Evolutionary conservation across 2,113 vertebrate species (phyloP), one percentile per base, ranked within the genome.

Genomic region (Rostratula benghalensis): DNA sequence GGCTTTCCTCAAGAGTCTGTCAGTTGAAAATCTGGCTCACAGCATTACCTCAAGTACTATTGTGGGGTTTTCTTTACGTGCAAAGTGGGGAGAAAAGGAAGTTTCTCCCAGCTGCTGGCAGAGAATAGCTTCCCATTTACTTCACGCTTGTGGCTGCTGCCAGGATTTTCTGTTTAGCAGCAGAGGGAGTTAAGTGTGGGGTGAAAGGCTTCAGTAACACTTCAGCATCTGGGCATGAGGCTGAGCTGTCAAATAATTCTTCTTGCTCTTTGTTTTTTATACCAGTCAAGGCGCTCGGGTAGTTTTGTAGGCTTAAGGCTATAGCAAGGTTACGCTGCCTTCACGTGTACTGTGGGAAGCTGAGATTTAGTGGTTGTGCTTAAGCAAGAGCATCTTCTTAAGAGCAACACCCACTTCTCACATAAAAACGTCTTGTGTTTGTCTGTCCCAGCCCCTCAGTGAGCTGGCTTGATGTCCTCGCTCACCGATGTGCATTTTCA

Each of bases 101-200:
- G 86, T 84, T 96, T 91, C 83, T 89, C 50, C 61, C 95, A 94
- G 94, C 92, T 94, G 90, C 94, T 93, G 93, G 80, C 95, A 91
- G 73, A 87, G 86, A 94, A 96, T 50, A 82, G 77, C 74, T 95
- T 93, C 69, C 77, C 80, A 69, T 96, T 96, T 73, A 89, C 69
- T 96, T 82, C 11, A 7, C 1, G 6, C 70, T 75, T 28, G 77
- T 43, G 81, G 70, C 89, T 57, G 94, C 87, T 96, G 95, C 89
- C 96, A 96, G 93, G 74, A 46, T 91, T 82, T 78, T 75, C 87
- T 93, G 48, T 84, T 74, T 41, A 84, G 83, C 74, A 69, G 95
- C 83, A 35, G 83, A 94, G 89, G 76, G 87, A 89, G 92, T 95
- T 84, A 94, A 96, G 80, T 92, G 94, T 1, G n/a, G 61, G 83